Evolutionary conservation across 2,797 vertebrate genomes (phyloP).

Genomic region (Meriones psammophilus): DNA sequence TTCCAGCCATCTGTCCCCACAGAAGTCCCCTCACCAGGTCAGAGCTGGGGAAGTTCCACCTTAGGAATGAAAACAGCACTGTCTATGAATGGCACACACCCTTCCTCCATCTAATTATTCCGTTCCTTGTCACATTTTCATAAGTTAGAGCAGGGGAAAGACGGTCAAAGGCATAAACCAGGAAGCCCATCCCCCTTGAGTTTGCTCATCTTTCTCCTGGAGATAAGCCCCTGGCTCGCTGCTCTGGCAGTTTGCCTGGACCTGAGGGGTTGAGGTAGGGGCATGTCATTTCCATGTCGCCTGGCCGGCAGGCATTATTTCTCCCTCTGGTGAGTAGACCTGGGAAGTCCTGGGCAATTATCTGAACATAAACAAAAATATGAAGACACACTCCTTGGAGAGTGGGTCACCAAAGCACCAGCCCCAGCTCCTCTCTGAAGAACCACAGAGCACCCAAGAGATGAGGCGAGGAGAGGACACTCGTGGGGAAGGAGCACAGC

Average conservation of each 20-base stretch:
- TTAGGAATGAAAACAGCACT: constrained; percentile 5
- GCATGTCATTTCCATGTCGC: constrained; percentile 44
- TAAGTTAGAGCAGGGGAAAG: neutral
- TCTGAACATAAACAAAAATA: constrained; percentile 47
- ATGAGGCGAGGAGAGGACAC: neutral
- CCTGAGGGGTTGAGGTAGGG: neutral
- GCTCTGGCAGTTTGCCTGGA: constrained; percentile 58
- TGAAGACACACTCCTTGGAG: constrained; percentile 4
- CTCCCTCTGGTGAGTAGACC: neutral
- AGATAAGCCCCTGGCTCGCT: neutral
- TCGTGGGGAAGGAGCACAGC: neutral
- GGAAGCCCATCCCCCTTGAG: neutral
- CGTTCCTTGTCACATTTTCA: neutral
- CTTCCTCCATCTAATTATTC: constrained; percentile 7
- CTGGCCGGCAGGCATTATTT: neutral
- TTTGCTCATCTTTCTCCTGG: neutral
- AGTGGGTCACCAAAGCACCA: neutral
- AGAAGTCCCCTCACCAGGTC: neutral
- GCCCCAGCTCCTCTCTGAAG: neutral
- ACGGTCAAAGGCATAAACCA: neutral
- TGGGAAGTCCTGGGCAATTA: neutral
- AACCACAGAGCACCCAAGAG: neutral
- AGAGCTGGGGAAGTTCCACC: neutral
- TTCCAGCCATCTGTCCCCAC: neutral
- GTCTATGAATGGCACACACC: neutral